Percentiles rank a stretch among this genome's conserved stretches.
Conservation (phyloP, 1,140 invertebrate species). For the Atta texana region DNA sequence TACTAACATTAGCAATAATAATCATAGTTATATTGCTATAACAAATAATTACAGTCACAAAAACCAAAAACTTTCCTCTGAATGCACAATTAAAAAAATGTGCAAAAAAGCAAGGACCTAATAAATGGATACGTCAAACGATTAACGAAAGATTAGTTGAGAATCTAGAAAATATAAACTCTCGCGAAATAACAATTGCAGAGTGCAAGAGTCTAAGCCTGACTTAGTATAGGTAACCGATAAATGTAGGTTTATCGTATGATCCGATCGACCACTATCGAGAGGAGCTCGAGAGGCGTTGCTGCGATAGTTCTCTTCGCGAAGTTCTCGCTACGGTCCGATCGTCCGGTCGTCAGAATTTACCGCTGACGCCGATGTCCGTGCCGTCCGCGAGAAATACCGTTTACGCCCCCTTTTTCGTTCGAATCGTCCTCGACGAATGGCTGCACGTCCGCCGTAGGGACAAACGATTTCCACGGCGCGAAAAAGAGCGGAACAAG, state of each 20-base stretch:
- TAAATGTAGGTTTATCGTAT: constrained; percentile 52
- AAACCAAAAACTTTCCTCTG: too few species aligned
- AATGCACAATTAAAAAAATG: too few species aligned
- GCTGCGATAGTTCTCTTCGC: constrained; percentile 36
- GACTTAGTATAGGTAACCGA: background rate
- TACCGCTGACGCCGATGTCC: constrained; percentile 66
- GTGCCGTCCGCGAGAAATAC: constrained; percentile 40
- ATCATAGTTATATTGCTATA: too few species aligned
- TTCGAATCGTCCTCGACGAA: constrained; percentile 66
- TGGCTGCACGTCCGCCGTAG: constrained; percentile 64
- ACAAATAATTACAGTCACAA: too few species aligned
- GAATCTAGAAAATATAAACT: background rate
- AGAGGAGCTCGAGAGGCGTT: constrained; percentile 45
- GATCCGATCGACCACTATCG: constrained; percentile 29
- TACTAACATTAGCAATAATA: too few species aligned
- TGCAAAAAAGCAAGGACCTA: background rate
- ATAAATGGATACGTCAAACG: background rate
- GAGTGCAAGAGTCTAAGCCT: background rate
- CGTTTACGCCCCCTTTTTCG: constrained; percentile 65
- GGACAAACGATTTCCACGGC: constrained; percentile 66
- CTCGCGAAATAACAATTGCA: background rate
- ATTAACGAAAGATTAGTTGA: background rate
- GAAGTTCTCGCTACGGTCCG: constrained; percentile 56
- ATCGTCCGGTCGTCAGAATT: constrained; percentile 65
- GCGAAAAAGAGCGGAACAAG: constrained; percentile 53